phyloP scores from a whole-genome alignment of 2,888 invertebrate species.

The Aleiodes testaceus region DNA sequence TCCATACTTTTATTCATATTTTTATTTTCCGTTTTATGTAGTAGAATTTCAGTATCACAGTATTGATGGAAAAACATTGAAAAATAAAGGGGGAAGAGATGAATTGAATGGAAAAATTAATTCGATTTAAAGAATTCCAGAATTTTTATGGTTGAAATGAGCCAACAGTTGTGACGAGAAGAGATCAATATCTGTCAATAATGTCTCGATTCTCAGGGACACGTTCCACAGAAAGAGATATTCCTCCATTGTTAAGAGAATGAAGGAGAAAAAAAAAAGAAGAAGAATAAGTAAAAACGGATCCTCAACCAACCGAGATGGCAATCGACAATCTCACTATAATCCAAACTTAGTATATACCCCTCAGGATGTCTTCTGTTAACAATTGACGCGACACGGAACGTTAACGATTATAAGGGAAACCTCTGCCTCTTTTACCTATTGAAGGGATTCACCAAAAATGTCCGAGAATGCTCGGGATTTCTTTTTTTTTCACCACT shows the following conservation, averaged over 20 bases:
- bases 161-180: slow-evolving; percentile 12
- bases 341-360: slow-evolving; percentile 15
- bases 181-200: slow-evolving; percentile 40
- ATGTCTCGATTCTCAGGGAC: slow-evolving; percentile 32
- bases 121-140: neutral
- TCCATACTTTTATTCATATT: slow-evolving; percentile 66
- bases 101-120: neutral
- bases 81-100: neutral
- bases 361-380: slow-evolving; percentile 40
- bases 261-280: slow-evolving; percentile 32
- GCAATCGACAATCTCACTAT: slow-evolving; percentile 30
- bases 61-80: neutral
- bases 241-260: slow-evolving; percentile 6
- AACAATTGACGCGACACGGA: slow-evolving; percentile 57
- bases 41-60: neutral
- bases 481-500: slow-evolving; percentile 46
- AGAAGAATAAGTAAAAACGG: slow-evolving; percentile 32
- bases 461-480: slow-evolving; percentile 48
- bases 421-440: slow-evolving; percentile 50
- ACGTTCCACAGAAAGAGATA: slow-evolving; percentile 37
- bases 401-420: slow-evolving; percentile 65
- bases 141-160: neutral
- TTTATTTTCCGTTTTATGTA: slow-evolving; percentile 46
- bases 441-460: slow-evolving; percentile 39
- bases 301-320: slow-evolving; percentile 31